Base-by-base conservation (phyloP, 2,113 vertebrate genomes). In the Ancistrus triradiatus region DNA sequence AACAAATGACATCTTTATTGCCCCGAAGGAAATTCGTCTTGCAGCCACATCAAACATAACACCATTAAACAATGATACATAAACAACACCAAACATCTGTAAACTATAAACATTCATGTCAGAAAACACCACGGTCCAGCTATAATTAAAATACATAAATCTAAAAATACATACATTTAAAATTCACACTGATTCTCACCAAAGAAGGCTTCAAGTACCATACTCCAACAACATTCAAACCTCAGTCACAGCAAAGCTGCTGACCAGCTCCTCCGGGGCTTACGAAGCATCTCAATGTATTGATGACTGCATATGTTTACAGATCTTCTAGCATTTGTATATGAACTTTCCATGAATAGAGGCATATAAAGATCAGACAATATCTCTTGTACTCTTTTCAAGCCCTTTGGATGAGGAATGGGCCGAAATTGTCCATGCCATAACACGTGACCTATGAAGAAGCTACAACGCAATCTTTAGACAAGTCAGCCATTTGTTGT, bases 151-250 rank as follows among this genome's bases (percentile, higher is more conserved):
- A n/a, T n/a, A n/a, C n/a, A n/a, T n/a, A n/a, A n/a, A n/a, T n/a
- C n/a, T n/a, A n/a, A n/a, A n/a, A n/a, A n/a, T n/a, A 33, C 28
- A 33, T 33, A 5, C 4, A 33, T 5, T 4, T 5, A 4, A 33
- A 33, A 33, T 33, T 33, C 28, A 9, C 28, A 33, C 28, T 33
- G 50, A 7, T 14, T 55, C 22, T 64, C 55, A 2, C 43, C 15
- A 4, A 68, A 55, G 43, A 68, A 60, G 7, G 28, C 17, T 21
- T 51, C 22, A 25, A 69, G 19, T n/a, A 31, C 18, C 11, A 63
- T 28, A 46, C 56, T 14, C 56, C 65, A 13, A 51, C 3, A 43
- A 68, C 59, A 38, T 68, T 68, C 13, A 11, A 49, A 27, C 55
- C 65, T 59, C 59, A 56, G 22, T 68, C 56, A 43, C 9, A 68